Percentiles rank a stretch among this genome's conserved stretches.
Evolutionary conservation across 1,140 invertebrate species (phyloP).

Genomic region (Planococcus citri): DNA sequence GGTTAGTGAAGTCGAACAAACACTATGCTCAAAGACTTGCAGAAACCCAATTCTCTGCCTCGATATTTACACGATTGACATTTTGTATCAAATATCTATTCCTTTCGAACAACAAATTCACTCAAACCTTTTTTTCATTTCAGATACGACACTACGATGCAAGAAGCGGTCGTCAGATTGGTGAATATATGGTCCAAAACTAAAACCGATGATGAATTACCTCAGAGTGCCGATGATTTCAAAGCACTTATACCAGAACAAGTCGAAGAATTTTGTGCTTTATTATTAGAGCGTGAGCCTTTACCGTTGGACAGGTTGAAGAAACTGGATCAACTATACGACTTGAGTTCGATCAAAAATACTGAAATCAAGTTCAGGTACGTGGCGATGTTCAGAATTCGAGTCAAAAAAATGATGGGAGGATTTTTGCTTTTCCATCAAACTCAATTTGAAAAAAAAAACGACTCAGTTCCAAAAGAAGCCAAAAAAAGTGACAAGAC

Average conservation of each 20-base stretch:
- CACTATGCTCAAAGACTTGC: too few species aligned
- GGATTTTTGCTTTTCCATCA: too few species aligned
- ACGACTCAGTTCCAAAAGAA: too few species aligned
- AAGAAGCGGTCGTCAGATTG: slow-evolving; percentile 47
- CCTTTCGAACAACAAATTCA: neutral
- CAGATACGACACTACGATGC: slow-evolving; percentile 58
- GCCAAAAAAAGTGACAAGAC: too few species aligned
- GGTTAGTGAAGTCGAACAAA: too few species aligned
- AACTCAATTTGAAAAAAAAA: too few species aligned
- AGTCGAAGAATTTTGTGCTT: slow-evolving; percentile 55
- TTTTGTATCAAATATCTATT: neutral
- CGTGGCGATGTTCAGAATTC: too few species aligned
- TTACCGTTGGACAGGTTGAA: slow-evolving; percentile 46
- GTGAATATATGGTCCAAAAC: slow-evolving; percentile 42
- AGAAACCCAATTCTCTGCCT: too few species aligned
- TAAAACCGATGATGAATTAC: slow-evolving; percentile 34
- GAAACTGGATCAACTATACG: slow-evolving; percentile 52
- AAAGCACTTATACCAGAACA: slow-evolving; percentile 50
- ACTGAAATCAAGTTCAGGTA: slow-evolving; percentile 56
- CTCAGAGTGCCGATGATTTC: slow-evolving; percentile 41
- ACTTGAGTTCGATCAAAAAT: slow-evolving; percentile 53
- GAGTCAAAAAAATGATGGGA: slow-evolving; percentile 18
- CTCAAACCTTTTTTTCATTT: slow-evolving; percentile 25
- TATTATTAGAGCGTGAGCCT: slow-evolving; percentile 45
- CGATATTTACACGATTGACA: too few species aligned